These are phyloP conservation scores for Hoplostethus atlanticus DNA, from an alignment of 2,797 vertebrate species.

Conservation along the genomic window DNA sequence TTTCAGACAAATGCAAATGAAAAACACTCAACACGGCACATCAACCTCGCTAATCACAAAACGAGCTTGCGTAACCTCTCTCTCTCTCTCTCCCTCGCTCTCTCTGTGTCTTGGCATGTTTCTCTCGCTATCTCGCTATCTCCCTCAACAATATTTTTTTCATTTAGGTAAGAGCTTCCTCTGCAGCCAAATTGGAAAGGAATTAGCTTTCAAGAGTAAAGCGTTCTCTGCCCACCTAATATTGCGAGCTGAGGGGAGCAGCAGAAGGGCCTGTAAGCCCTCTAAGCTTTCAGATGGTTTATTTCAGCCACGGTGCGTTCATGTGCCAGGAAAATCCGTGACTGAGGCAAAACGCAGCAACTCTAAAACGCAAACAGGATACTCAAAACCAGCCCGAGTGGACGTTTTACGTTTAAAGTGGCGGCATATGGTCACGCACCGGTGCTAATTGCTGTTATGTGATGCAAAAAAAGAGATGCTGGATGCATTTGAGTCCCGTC, in stretches of 20 bases:
- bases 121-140: slow-evolving; percentile 8
- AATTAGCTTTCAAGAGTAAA: slow-evolving; percentile 69
- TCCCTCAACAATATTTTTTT: slow-evolving; percentile 23
- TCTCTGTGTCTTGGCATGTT: slow-evolving; percentile 2
- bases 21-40: background rate
- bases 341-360: slow-evolving; percentile 51
- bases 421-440: slow-evolving; percentile 35
- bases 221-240: slow-evolving; percentile 57
- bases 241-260: slow-evolving; percentile 47
- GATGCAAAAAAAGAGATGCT: background rate
- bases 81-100: background rate
- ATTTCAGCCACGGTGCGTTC: slow-evolving; percentile 46
- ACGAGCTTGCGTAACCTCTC: slow-evolving; percentile 10
- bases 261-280: slow-evolving; percentile 74
- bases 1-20: slow-evolving; percentile 23
- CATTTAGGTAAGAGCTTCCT: slow-evolving; percentile 49
- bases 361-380: slow-evolving; percentile 55
- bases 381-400: slow-evolving; percentile 41
- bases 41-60: slow-evolving; percentile 19
- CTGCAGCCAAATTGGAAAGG: slow-evolving; percentile 52
- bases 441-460: slow-evolving; percentile 17
- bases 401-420: slow-evolving; percentile 34
- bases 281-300: slow-evolving; percentile 66
- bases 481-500: slow-evolving; percentile 2
- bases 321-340: slow-evolving; percentile 50